Percentiles rank a stretch among this genome's conserved stretches.
phyloP scores from a whole-genome alignment of 1,140 invertebrate genomes.

The Onthophagus taurus region DNA sequence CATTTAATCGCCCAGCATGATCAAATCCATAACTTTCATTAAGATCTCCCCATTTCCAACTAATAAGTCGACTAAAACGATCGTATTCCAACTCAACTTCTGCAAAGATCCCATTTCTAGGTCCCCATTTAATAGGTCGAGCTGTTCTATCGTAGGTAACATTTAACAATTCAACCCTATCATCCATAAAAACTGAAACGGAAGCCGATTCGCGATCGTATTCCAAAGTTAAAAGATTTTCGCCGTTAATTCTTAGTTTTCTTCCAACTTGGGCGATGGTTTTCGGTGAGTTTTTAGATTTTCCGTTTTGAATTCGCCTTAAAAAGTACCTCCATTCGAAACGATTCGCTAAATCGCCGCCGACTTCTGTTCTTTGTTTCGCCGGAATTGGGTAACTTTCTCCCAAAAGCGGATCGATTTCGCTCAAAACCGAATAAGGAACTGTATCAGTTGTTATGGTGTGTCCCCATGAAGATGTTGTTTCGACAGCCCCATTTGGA shows the following conservation, averaged over 20 bases:
- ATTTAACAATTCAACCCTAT: conserved; percentile 78
- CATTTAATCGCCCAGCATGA: conserved; percentile 70
- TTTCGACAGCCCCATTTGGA: conserved; percentile 72
- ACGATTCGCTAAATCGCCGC: conserved; percentile 81
- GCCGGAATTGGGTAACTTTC: conserved; percentile 86
- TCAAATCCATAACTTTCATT: conserved; percentile 84
- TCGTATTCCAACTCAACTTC: conserved; percentile 89
- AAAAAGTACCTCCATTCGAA: conserved; percentile 93
- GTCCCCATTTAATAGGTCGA: conserved; percentile 79
- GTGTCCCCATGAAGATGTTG: conserved; percentile 72
- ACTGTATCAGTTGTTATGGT: conserved; percentile 76
- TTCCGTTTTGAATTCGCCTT: conserved; percentile 49
- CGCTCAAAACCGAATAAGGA: conserved; percentile 72
- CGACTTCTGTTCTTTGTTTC: conserved; percentile 80
- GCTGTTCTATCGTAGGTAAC: conserved; percentile 88
- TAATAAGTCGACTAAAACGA: conserved; percentile 76
- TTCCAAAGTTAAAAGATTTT: conserved; percentile 83
- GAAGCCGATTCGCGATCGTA: conserved; percentile 84
- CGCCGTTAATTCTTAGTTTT: conserved; percentile 80
- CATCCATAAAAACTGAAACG: conserved; percentile 83
- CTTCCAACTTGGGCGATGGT: conserved; percentile 71
- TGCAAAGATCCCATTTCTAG: conserved; percentile 73
- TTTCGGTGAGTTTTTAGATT: conserved; percentile 49
- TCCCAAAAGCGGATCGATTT: conserved; percentile 71
- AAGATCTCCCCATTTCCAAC: conserved; percentile 87